Evolutionary conservation across 2,113 vertebrate genomes (phyloP).

Genomic region (Cervus canadensis): DNA sequence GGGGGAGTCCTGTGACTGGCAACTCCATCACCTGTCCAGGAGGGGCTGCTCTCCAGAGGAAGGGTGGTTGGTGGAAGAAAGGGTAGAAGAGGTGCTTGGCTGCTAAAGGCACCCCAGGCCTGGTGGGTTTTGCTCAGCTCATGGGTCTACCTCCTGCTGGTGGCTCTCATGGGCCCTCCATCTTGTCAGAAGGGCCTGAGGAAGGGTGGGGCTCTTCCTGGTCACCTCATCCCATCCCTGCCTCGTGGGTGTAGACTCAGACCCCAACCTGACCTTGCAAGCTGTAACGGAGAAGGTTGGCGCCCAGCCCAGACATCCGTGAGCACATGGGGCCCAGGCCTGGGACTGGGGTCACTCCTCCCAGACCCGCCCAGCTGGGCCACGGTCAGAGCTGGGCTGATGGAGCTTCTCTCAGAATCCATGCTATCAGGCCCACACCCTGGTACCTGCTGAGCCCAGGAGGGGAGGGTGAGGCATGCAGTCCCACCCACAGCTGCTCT

Average conservation of each 20-base stretch:
- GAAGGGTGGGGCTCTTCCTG: not conserved
- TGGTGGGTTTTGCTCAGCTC: not conserved
- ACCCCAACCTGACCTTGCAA: not conserved
- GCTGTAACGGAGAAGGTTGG: not conserved
- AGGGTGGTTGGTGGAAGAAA: not conserved
- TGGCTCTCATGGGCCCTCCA: not conserved
- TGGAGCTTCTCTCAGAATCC: not conserved
- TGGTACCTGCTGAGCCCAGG: not conserved
- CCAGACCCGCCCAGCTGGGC: not conserved
- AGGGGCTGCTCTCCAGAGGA: not conserved
- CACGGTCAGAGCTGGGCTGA: not conserved
- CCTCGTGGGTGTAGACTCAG: not conserved
- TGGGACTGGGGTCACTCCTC: not conserved
- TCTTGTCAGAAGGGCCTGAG: not conserved
- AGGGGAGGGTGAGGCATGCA: not conserved
- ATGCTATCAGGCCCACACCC: not conserved
- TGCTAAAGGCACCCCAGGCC: too few species aligned
- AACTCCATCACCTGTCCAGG: not conserved
- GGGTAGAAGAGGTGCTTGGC: not conserved
- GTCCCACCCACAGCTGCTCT: not conserved
- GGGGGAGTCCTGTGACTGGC: not conserved
- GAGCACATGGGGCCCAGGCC: not conserved
- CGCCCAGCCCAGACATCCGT: not conserved
- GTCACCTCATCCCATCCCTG: not conserved
- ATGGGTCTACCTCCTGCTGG: accelerated